These are phyloP conservation scores for Grallaria varia DNA, from an alignment of 2,113 vertebrate genomes.

Conservation along the genomic window DNA sequence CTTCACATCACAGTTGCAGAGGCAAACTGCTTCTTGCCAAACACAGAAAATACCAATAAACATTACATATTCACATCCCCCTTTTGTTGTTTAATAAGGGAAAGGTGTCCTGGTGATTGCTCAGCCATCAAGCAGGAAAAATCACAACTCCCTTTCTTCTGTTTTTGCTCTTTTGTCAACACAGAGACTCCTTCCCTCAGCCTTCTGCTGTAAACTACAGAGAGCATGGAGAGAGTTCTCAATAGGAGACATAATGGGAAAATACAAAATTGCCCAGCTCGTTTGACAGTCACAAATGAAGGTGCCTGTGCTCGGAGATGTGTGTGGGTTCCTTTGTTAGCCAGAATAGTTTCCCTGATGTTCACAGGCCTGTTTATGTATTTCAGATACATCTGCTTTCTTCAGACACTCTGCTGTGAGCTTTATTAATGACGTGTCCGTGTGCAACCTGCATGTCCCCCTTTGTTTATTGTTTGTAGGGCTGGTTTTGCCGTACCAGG, in stretches of 20 bases:
- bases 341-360: neutral
- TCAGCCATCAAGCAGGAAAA: conserved; percentile 51
- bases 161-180: conserved; percentile 42
- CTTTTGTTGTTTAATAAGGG: conserved; percentile 70
- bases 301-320: neutral
- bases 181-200: neutral
- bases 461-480: neutral
- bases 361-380: neutral
- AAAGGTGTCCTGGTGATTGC: conserved; percentile 55
- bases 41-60: conserved; percentile 70
- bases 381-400: neutral
- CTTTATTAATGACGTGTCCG: neutral
- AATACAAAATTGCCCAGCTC: conserved; percentile 5
- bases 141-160: conserved; percentile 57
- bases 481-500: neutral
- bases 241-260: neutral
- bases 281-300: neutral
- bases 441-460: neutral
- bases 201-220: neutral
- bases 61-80: conserved; percentile 66
- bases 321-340: neutral
- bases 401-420: neutral
- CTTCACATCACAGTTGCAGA: conserved; percentile 64
- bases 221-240: neutral
- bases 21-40: conserved; percentile 55